Evolutionary conservation across 2,888 invertebrate species (phyloP), one percentile per base, ranked within the genome.

Genomic region (Sinhomidia bicolor): DNA sequence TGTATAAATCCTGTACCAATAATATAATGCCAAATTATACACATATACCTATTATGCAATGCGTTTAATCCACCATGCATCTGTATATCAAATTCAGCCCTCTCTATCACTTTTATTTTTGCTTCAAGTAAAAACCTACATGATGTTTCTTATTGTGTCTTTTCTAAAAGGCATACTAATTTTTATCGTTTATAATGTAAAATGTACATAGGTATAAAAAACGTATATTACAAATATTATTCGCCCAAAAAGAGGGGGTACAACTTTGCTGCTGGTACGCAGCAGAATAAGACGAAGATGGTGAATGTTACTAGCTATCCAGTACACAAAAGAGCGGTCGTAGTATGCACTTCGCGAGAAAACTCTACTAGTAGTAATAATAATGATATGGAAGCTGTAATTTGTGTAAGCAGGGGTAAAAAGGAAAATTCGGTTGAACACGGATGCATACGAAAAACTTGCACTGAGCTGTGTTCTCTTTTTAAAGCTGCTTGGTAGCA

Each of bases 221-320:
- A 36, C 36, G 7, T 36, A 36, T 36, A n/a, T n/a, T n/a, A n/a
- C n/a, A n/a, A n/a, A n/a, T 36, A 36, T 36, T 36, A 36, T 36
- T 36, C 3, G 36, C 4, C 3, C 3, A 29, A 29, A 29, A 32
- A 29, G 1, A 4, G n/a, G 3, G 36, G 32, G 65, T 36, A 36
- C 29, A 9, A 32, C 12, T 26, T 36, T 36, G 68, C 68, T 36
- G 68, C 20, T 41, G 29, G 32, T 65, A 14, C 32, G 32, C 5
- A 14, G 17, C 10, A 14, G 3, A 32, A 17, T 26, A 26, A 60
- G n/a, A n/a, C n/a, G 26, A 54, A 20, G n/a, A 36, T 36, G 36
- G 3, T 4, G 36, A 68, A 68, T 74, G 71, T 74, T 74, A 74
- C 71, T 41, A 41, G 71, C 44, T 74, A 74, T 74, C 44, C 71